Evolutionary conservation across 2,888 invertebrate species (phyloP).

Genomic region (Perdita meconis): DNA sequence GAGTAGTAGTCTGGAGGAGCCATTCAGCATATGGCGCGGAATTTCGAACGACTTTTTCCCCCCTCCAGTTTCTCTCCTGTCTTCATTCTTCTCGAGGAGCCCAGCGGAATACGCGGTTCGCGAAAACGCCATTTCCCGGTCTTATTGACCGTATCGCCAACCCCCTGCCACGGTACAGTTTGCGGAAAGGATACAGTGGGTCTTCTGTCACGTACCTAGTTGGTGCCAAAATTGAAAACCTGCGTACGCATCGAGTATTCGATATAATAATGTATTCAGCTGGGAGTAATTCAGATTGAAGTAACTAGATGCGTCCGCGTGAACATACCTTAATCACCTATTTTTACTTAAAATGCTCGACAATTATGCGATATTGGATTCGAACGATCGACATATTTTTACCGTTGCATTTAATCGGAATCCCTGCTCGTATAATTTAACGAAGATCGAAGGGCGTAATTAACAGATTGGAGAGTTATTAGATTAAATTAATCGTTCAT

Average conservation of each 20-base stretch:
- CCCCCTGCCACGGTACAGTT: neutral
- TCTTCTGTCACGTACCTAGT: neutral
- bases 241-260: too few relatives aligned
- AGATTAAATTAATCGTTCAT: conserved; percentile 63
- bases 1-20: conserved; percentile 52
- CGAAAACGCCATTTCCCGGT: conserved; percentile 22
- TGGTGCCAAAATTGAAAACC: neutral
- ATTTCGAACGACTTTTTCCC: conserved; percentile 77
- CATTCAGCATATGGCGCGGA: conserved; percentile 79
- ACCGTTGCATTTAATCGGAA: conserved; percentile 2
- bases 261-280: neutral
- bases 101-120: conserved; percentile 24
- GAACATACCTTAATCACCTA: neutral
- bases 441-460: conserved; percentile 47
- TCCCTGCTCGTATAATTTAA: conserved; percentile 35
- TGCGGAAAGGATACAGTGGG: neutral
- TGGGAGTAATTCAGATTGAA: neutral
- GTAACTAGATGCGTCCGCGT: neutral
- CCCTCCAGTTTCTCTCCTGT: conserved; percentile 5
- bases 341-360: neutral
- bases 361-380: conserved; percentile 1
- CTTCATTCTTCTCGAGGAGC: conserved; percentile 22
- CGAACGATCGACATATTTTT: conserved; percentile 6
- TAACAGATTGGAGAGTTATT: conserved; percentile 43
- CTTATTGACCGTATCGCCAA: conserved; percentile 31